These are phyloP conservation scores for Chrysina gloriosa DNA, from an alignment of 2,888 invertebrate species.

Conservation along the genomic window DNA sequence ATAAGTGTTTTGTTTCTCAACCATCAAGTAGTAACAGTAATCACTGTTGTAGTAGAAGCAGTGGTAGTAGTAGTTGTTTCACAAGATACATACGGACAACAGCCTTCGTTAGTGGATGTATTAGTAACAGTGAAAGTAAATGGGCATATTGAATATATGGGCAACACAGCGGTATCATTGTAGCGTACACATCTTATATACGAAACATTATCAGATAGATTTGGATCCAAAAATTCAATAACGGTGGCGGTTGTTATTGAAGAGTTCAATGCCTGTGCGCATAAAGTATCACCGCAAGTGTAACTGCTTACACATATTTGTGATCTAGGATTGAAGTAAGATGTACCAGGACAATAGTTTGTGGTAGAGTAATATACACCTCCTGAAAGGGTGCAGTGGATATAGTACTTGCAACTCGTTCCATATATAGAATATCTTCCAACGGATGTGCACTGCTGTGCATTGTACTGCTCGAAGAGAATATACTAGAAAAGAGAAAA, in stretches of 20 bases:
- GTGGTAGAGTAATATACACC: conserved; percentile 21
- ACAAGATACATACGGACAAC: conserved; percentile 3
- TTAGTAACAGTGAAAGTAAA: not conserved
- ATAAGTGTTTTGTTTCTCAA: no score
- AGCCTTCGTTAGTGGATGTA: not conserved
- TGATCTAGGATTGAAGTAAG: conserved; percentile 24
- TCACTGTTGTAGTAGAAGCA: no score
- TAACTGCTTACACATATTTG: conserved; percentile 16
- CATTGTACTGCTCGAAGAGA: not conserved
- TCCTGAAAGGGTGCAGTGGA: conserved; percentile 6
- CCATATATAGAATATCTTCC: conserved; percentile 16
- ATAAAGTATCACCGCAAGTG: conserved; percentile 30
- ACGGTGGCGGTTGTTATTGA: not conserved
- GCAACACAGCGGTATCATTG: not conserved
- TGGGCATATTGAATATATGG: not conserved
- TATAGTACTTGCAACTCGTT: conserved; percentile 31
- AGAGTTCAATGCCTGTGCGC: not conserved
- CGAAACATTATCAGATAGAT: conserved; percentile 4
- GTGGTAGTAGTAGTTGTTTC: not conserved
- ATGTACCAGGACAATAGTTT: conserved; percentile 8
- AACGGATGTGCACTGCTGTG: conserved; percentile 11
- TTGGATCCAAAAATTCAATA: conserved; percentile 13
- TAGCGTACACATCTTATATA: conserved; percentile 17
- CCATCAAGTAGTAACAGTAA: no score
- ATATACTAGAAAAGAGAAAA: conserved; percentile 8